Conservation (phyloP, 2,797 vertebrate species). For the Cyprinodon diabolis region DNA sequence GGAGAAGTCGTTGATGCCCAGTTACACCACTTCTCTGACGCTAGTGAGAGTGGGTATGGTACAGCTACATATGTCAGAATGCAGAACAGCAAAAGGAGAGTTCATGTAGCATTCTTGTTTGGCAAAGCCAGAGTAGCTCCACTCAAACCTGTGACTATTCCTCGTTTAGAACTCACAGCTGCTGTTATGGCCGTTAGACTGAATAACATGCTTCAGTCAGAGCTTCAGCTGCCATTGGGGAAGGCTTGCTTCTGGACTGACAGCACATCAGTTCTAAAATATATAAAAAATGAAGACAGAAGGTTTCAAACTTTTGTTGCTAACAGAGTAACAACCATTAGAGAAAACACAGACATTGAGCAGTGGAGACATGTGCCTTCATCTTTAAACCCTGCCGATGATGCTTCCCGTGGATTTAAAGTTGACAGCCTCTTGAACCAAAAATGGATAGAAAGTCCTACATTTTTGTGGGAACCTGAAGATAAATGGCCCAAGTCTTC, state of each 20-base stretch:
- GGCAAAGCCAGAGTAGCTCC: not conserved
- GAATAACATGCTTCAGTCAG: not conserved
- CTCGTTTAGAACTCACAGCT: not conserved
- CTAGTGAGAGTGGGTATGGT: too few species aligned
- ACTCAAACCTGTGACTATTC: not conserved
- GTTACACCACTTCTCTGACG: conserved; percentile 1
- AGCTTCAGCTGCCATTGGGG: not conserved
- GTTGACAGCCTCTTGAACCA: not conserved
- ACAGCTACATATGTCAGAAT: not conserved
- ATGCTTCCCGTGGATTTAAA: not conserved
- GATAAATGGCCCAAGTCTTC: not conserved
- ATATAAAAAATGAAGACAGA: not conserved
- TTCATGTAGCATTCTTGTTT: not conserved
- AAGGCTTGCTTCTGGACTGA: not conserved
- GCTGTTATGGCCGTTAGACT: not conserved
- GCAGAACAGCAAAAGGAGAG: not conserved
- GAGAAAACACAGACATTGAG: not conserved
- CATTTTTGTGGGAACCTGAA: not conserved
- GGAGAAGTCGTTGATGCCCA: not conserved
- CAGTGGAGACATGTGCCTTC: not conserved
- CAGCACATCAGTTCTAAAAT: not conserved
- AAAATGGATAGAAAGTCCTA: not conserved
- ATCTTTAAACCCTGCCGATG: not conserved
- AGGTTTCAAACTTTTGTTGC: not conserved
- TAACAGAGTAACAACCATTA: not conserved